Evolutionary conservation across 2,113 vertebrate species (phyloP).

Genomic region (Phrynocephalus versicolor): DNA sequence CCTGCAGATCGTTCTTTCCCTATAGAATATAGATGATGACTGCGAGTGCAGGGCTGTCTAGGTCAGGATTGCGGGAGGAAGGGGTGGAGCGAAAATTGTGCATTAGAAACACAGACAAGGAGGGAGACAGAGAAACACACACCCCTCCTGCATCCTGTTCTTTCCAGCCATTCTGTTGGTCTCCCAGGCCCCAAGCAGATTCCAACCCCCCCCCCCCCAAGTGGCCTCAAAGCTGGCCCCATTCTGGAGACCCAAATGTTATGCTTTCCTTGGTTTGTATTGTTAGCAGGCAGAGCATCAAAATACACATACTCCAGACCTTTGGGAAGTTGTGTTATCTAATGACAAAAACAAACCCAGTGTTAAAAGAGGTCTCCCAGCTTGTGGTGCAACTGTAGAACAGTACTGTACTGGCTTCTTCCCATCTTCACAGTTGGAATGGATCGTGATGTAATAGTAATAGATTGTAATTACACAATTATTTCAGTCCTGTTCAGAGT

Average conservation of each 20-base stretch:
- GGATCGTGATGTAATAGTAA: not conserved
- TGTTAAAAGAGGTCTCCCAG: not conserved
- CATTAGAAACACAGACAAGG: too few relatives aligned
- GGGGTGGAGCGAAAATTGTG: not conserved
- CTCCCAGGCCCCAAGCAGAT: not conserved
- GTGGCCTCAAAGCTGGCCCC: not conserved
- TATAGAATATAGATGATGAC: not conserved
- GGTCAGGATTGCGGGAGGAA: not conserved
- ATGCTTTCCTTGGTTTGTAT: too few relatives aligned
- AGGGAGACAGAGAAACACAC: too few relatives aligned
- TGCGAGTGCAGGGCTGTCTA: not conserved
- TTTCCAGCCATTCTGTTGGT: not conserved
- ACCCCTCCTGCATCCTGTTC: too few relatives aligned
- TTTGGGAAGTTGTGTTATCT: not conserved
- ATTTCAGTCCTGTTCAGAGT: too few relatives aligned
- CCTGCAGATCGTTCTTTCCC: not conserved
- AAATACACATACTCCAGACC: not conserved
- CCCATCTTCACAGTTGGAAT: not conserved
- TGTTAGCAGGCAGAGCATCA: not conserved
- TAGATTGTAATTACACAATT: too few relatives aligned
- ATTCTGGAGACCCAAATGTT: not conserved
- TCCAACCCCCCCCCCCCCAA: not conserved
- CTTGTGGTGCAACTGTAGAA: not conserved
- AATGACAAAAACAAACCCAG: not conserved
- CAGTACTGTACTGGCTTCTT: not conserved